Base-by-base conservation (phyloP, 2,888 invertebrate genomes). In the Callyntrura guangdongensis region DNA sequence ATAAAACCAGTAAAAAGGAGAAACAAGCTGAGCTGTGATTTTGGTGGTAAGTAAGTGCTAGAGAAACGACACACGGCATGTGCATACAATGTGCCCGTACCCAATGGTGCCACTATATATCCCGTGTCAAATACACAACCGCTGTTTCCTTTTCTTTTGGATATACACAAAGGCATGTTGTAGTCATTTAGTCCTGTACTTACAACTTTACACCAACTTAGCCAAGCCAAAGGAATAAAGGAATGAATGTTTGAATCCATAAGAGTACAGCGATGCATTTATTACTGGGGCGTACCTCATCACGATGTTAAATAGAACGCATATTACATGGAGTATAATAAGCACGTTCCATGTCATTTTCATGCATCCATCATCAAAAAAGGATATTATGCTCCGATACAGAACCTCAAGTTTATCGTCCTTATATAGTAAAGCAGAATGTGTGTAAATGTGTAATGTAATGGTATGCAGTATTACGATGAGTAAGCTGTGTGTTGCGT, bases 281-380 rank as follows among this genome's bases (percentile, higher is more conserved):
- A 81, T 59, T 27, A n/a, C 61, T n/a, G 25, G 11, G 59, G 59
- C 81, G 12, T 25, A 36, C 47, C 61, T 64, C 64, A 82, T 61
- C 82, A 61, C 20, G 22, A 82, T 64, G 82, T 82, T 82, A 82
- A 69, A 72, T 47, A 72, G 47, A 45, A 45, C 47, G 47, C 45
- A 45, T 14, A 72, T 45, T 72, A 64, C 45, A 82, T 36, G 6
- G 22, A 22, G 64, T 82, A 36, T 82, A 82, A 64, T 82, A 82
- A 82, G 45, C 82, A 82, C 82, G 45, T 64, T 81, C 59, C 27
- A 47, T 47, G 20, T 47, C 82, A 36, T 17, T 64, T 47, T 47
- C 8, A 22, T 61, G 22, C 82, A 64, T 82, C 45, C 64, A 82
- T 82, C 61, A 64, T 82, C 36, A 64, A 20, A 9, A 64, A 20